These are phyloP conservation scores for Heliconius erato DNA, from an alignment of 2,888 invertebrate species.

Conservation along the genomic window DNA sequence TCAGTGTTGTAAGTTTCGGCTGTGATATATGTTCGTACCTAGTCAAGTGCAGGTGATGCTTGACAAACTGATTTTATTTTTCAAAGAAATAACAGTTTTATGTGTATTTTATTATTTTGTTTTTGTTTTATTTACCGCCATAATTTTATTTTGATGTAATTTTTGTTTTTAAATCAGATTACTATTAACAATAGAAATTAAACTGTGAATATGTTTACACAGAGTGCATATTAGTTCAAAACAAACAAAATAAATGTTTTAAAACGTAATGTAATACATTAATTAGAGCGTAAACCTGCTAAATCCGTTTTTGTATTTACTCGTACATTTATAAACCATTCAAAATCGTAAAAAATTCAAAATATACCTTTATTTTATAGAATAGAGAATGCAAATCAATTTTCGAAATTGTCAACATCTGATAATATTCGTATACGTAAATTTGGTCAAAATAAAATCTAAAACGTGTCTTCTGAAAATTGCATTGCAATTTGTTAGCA, in stretches of 20 bases:
- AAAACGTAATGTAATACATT: background rate
- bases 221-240: background rate
- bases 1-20: conserved; percentile 68
- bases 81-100: conserved; percentile 13
- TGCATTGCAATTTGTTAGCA: too few species aligned
- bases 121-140: background rate
- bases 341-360: too few species aligned
- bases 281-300: too few species aligned
- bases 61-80: conserved; percentile 48
- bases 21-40: conserved; percentile 68
- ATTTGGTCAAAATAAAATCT: too few species aligned
- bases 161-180: background rate
- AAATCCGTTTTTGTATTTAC: too few species aligned
- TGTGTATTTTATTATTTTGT: conserved; percentile 11
- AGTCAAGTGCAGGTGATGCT: conserved; percentile 55
- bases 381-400: too few species aligned
- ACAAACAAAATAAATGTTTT: background rate
- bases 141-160: conserved; percentile 1
- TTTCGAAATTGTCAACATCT: too few species aligned
- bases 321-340: too few species aligned
- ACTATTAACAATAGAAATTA: background rate
- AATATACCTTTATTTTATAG: too few species aligned
- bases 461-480: too few species aligned
- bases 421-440: too few species aligned
- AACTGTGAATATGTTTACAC: background rate